Percentiles rank a stretch among this genome's conserved stretches.
These are phyloP conservation scores for Philaethria dido DNA, from an alignment of 2,888 invertebrate species.

Conservation along the genomic window DNA sequence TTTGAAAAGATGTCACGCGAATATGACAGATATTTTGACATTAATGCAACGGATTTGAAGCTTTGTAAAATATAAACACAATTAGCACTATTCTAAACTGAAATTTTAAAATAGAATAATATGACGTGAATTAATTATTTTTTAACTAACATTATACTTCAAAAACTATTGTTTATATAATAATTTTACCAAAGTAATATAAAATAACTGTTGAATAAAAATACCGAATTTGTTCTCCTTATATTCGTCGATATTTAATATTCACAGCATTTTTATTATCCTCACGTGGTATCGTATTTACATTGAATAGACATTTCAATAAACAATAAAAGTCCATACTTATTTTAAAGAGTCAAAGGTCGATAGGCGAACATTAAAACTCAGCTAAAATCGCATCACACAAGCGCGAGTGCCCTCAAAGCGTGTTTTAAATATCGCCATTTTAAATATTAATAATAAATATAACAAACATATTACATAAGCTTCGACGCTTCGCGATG, in stretches of 20 bases:
- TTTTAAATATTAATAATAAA: slow-evolving; percentile 36
- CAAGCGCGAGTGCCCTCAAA: background rate
- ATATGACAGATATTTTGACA: slow-evolving; percentile 84
- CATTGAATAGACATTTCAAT: slow-evolving; percentile 28
- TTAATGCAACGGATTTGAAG: slow-evolving; percentile 75
- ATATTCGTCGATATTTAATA: slow-evolving; percentile 1
- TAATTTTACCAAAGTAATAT: background rate
- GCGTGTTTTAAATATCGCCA: slow-evolving; percentile 16
- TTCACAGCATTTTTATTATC: slow-evolving; percentile 20
- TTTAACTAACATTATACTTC: slow-evolving; percentile 24
- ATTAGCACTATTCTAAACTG: slow-evolving; percentile 32
- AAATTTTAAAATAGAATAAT: slow-evolving; percentile 21
- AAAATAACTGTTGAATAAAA: background rate
- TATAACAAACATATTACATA: slow-evolving; percentile 38
- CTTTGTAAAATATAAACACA: slow-evolving; percentile 43
- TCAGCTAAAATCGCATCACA: slow-evolving; percentile 19
- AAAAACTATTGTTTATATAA: background rate
- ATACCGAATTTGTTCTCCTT: background rate
- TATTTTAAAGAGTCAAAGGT: slow-evolving; percentile 29
- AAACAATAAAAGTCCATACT: slow-evolving; percentile 28
- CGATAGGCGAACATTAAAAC: slow-evolving; percentile 9
- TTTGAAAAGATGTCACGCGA: slow-evolving; percentile 79
- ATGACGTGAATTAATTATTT: slow-evolving; percentile 45
- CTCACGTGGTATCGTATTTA: slow-evolving; percentile 17
- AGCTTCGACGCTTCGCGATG: slow-evolving; percentile 67